Percentiles rank a stretch among this genome's conserved stretches.
Conservation (phyloP, 2,797 vertebrate genomes). For the Pteropus rufus region DNA sequence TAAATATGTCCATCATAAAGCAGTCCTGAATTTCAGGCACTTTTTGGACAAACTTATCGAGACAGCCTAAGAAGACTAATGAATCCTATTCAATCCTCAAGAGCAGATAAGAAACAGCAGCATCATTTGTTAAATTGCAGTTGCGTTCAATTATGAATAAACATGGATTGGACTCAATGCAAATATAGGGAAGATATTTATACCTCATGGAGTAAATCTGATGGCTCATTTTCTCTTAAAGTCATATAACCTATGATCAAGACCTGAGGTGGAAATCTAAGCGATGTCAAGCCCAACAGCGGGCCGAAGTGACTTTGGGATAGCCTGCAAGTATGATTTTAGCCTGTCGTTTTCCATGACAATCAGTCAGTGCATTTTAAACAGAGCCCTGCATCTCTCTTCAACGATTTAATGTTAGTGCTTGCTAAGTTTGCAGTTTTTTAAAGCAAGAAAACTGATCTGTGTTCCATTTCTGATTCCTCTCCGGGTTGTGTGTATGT, state of each 20-base stretch:
- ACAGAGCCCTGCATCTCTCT: not conserved
- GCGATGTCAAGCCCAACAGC: slow-evolving; percentile 29
- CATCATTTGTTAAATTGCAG: slow-evolving; percentile 67
- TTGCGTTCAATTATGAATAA: slow-evolving; percentile 67
- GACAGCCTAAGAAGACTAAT: slow-evolving; percentile 26
- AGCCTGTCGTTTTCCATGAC: slow-evolving; percentile 68
- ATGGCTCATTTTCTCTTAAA: slow-evolving; percentile 64
- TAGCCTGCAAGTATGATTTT: slow-evolving; percentile 52
- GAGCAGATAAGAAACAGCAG: slow-evolving; percentile 43
- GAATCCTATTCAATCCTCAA: slow-evolving; percentile 53
- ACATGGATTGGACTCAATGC: not conserved
- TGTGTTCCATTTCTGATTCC: not conserved
- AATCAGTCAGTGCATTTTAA: slow-evolving; percentile 57
- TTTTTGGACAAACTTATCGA: not conserved
- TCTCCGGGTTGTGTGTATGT: not conserved
- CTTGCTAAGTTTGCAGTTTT: not conserved
- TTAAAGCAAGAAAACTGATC: not conserved
- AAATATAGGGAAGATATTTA: slow-evolving; percentile 51
- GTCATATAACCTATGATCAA: slow-evolving; percentile 57
- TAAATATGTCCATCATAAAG: not conserved
- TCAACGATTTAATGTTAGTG: not conserved
- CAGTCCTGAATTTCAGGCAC: not conserved
- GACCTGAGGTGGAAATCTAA: slow-evolving; percentile 66
- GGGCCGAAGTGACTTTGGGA: slow-evolving; percentile 41
- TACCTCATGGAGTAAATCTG: slow-evolving; percentile 59